Evolutionary conservation across 2,888 invertebrate species (phyloP).

Genomic region (Apoda limacodes): DNA sequence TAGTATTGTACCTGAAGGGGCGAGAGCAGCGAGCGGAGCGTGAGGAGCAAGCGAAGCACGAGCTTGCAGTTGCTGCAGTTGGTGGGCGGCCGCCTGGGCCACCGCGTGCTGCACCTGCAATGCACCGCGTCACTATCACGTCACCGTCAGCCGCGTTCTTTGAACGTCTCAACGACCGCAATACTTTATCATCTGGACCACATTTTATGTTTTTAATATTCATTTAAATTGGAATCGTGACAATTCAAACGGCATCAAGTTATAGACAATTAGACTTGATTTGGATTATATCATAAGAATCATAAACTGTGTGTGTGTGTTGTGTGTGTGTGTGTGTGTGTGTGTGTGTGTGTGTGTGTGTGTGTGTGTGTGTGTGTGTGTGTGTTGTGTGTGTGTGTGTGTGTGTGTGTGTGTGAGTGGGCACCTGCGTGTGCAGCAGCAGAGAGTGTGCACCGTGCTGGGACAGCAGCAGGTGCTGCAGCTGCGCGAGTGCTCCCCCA

Average conservation of each 20-base stretch:
- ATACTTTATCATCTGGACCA: too few species aligned
- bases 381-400: too few species aligned
- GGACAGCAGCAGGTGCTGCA: conserved; percentile 56
- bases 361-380: too few species aligned
- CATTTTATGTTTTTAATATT: too few species aligned
- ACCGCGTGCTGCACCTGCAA: conserved; percentile 83
- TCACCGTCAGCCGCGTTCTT: too few species aligned
- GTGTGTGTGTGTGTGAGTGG: too few species aligned
- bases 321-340: neutral
- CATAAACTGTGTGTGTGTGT: too few species aligned
- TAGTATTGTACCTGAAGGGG: neutral
- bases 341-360: neutral
- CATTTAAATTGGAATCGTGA: too few species aligned
- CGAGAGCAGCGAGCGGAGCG: conserved; percentile 14
- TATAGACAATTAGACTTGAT: neutral
- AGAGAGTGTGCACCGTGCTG: conserved; percentile 60
- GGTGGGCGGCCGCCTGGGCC: conserved; percentile 87
- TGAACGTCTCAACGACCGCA: too few species aligned
- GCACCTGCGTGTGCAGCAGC: conserved; percentile 59
- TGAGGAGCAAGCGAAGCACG: conserved; percentile 35
- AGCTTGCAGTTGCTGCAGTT: conserved; percentile 82
- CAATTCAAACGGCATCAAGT: neutral
- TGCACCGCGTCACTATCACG: neutral
- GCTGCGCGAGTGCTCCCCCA: conserved; percentile 53
- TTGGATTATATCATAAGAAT: neutral